Percentiles rank a stretch among this genome's conserved stretches.
Conservation (phyloP, 2,113 vertebrate genomes). For the Loxodonta africana region DNA sequence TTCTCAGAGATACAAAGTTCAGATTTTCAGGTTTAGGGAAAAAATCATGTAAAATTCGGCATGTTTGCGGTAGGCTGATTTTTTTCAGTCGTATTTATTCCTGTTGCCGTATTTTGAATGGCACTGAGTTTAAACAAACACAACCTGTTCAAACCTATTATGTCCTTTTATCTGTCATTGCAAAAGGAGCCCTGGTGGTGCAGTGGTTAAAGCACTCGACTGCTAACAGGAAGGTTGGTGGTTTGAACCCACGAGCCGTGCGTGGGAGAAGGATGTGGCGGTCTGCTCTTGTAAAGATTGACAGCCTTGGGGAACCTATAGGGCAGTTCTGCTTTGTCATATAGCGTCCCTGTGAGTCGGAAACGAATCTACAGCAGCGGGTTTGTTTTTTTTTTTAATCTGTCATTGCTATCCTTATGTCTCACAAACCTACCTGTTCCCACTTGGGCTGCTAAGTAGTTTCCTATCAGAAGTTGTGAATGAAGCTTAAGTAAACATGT, state of each 20-base stretch:
- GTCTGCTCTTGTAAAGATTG: no score
- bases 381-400: no score
- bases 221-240: no score
- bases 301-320: no score
- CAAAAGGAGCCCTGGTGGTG: not conserved
- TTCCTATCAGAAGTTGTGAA: constrained; percentile 76
- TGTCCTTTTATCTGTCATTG: not conserved
- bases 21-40: not conserved
- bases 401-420: fast-evolving
- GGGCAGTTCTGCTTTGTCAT: no score
- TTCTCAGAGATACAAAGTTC: constrained; percentile 18
- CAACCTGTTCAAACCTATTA: not conserved
- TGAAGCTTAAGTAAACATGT: constrained; percentile 84
- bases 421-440: constrained; percentile 29
- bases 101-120: not conserved
- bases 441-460: constrained; percentile 50
- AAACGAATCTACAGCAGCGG: no score
- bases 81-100: not conserved
- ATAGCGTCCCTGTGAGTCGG: no score
- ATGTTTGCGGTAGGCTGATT: not conserved
- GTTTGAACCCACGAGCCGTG: no score
- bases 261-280: no score
- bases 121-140: not conserved
- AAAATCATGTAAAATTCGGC: not conserved
- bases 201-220: no score